A percentile compares a stretch with the other conserved stretches of the same genome.
Conservation (phyloP, 2,113 vertebrate genomes). For the Nipponia nippon region DNA sequence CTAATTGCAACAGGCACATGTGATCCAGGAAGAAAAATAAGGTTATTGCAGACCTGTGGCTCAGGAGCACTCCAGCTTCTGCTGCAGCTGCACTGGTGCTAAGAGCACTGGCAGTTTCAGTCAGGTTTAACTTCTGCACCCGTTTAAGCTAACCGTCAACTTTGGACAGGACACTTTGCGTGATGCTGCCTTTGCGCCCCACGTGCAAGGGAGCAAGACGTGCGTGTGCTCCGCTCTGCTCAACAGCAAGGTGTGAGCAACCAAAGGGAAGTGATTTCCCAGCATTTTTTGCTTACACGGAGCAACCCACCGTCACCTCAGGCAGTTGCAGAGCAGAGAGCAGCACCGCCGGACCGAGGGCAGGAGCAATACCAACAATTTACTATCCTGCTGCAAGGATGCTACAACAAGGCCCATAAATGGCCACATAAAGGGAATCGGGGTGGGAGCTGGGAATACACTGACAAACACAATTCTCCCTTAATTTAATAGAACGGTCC, state of each 20-base stretch:
- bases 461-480: conserved; percentile 39
- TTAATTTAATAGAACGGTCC: conserved; percentile 41
- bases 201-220: rapidly evolving
- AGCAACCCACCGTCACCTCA: background rate
- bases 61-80: rapidly evolving
- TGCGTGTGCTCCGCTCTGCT: background rate
- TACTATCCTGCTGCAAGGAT: background rate
- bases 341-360: background rate
- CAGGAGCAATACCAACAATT: background rate
- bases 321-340: background rate
- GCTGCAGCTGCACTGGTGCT: background rate
- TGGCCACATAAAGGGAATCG: background rate
- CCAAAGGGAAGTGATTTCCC: background rate
- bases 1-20: background rate
- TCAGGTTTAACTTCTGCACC: background rate
- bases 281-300: rapidly evolving
- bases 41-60: rapidly evolving
- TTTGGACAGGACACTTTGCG: rapidly evolving
- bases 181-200: background rate
- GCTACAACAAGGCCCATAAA: background rate
- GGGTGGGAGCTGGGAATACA: conserved; percentile 2
- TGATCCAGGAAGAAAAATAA: background rate
- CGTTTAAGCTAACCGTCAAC: rapidly evolving
- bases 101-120: background rate
- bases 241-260: rapidly evolving